Evolutionary conservation across 2,888 invertebrate genomes (phyloP).

Genomic region (Macrostomum cliftonense): DNA sequence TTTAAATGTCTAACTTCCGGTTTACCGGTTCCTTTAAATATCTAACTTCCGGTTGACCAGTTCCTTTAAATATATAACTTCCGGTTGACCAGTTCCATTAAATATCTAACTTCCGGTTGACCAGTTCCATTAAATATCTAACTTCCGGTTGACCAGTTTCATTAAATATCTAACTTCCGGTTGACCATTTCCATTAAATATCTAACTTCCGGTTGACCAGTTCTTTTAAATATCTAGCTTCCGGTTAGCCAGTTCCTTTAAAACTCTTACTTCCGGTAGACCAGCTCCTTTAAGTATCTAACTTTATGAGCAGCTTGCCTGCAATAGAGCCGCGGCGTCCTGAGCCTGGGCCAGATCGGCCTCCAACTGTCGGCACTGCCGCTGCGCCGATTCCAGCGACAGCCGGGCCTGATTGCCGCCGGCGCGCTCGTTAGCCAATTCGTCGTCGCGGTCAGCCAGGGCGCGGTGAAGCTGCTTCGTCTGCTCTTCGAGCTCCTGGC

Average conservation of each 20-base stretch:
- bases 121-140: too few species aligned
- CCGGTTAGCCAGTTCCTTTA: too few species aligned
- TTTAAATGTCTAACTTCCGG: background rate
- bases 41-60: background rate
- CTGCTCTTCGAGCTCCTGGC: slow-evolving; percentile 24
- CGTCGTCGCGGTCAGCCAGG: background rate
- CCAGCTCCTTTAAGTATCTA: slow-evolving; percentile 27
- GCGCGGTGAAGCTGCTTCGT: slow-evolving; percentile 17
- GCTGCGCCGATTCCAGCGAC: too few species aligned
- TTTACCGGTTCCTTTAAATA: too few species aligned
- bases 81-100: too few species aligned
- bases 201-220: background rate
- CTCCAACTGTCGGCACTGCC: too few species aligned
- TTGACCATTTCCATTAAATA: too few species aligned
- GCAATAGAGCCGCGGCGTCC: slow-evolving; percentile 23
- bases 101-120: background rate
- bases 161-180: too few species aligned
- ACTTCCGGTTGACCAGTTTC: too few species aligned
- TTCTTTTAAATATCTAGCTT: too few species aligned
- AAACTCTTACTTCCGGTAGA: background rate
- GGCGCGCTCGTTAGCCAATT: background rate
- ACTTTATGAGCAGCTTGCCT: slow-evolving; percentile 23
- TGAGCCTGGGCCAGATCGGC: slow-evolving; percentile 17
- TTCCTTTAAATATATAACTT: too few species aligned
- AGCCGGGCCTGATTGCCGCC: too few species aligned